Percentiles rank a stretch among this genome's conserved stretches.
These are phyloP conservation scores for Merops nubicus DNA, from an alignment of 2,113 vertebrate species.

Conservation along the genomic window DNA sequence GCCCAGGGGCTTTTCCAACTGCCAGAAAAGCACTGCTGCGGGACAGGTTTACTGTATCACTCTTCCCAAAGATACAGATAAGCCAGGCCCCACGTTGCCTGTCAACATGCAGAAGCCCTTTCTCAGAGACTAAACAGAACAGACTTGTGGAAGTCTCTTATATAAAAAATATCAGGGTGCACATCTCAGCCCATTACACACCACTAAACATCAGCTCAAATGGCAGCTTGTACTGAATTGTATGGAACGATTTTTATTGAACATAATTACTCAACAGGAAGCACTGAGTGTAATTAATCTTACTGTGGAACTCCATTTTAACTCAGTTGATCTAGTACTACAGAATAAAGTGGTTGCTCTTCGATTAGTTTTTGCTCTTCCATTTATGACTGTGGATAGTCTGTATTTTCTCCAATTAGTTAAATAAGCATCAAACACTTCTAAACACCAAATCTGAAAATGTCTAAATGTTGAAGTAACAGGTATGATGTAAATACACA, in stretches of 20 bases:
- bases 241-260: not conserved
- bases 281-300: constrained; percentile 23
- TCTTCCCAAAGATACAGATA: not conserved
- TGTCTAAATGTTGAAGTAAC: not conserved
- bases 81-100: not conserved
- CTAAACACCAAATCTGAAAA: not conserved
- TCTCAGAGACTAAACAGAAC: not conserved
- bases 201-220: not conserved
- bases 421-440: constrained; percentile 31
- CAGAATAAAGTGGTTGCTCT: not conserved
- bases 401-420: constrained; percentile 19
- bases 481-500: not conserved
- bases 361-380: constrained; percentile 8
- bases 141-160: not conserved
- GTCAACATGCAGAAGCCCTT: rapidly evolving
- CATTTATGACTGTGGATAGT: not conserved
- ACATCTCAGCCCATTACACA: not conserved
- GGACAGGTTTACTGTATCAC: too few relatives aligned
- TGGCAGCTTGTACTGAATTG: not conserved
- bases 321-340: not conserved
- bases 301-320: constrained; percentile 9
- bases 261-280: constrained; percentile 10
- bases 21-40: not conserved
- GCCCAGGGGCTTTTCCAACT: not conserved
- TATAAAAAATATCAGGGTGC: not conserved